Conservation (phyloP, 2,113 vertebrate species). For the Ceratotherium simum region DNA sequence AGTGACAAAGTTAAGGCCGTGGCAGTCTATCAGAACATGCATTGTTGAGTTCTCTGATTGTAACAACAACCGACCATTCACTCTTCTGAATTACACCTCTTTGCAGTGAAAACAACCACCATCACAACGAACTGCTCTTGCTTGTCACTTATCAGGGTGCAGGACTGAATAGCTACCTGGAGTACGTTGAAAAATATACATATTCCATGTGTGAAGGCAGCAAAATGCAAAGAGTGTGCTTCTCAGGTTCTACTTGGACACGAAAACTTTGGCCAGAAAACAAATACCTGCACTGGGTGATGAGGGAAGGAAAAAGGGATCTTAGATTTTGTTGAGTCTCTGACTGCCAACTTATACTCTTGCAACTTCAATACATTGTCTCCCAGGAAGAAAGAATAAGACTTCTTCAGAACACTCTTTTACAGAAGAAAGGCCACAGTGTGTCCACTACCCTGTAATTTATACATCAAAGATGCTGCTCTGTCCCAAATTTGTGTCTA, state of each 20-base stretch:
- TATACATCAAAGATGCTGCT: background rate
- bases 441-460: background rate
- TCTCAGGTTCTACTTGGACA: background rate
- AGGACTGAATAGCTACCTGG: background rate
- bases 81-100: background rate
- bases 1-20: background rate
- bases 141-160: accelerated
- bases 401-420: background rate
- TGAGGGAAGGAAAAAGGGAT: background rate
- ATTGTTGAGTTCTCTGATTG: background rate
- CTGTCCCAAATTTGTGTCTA: background rate
- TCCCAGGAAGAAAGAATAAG: background rate
- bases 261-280: background rate
- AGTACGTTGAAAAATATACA: background rate
- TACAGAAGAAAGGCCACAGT: background rate
- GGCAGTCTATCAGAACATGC: accelerated
- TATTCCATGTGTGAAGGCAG: background rate
- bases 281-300: too few species aligned
- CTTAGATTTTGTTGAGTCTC: background rate
- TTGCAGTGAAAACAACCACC: background rate
- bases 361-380: background rate
- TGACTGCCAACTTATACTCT: background rate
- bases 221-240: background rate
- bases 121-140: background rate
- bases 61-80: background rate